A percentile compares a stretch with the other conserved stretches of the same genome.
phyloP scores from a whole-genome alignment of 2,113 vertebrate species.

The Gopherus evgoodei region DNA sequence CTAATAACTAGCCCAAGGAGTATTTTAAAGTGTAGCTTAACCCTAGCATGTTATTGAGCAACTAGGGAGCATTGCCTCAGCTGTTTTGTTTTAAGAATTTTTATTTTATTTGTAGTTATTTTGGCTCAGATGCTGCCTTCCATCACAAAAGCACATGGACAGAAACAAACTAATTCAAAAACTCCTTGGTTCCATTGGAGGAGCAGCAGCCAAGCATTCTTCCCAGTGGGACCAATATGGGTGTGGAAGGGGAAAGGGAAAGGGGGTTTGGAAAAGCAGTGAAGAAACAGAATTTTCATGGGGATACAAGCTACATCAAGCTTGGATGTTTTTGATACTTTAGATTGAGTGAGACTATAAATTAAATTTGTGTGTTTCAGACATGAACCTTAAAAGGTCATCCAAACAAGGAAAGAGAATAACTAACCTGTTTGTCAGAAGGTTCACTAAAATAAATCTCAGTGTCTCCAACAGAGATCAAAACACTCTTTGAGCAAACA shows the following conservation, averaged over 20 bases:
- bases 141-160: background rate
- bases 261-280: background rate
- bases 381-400: conserved; percentile 32
- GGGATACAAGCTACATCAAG: background rate
- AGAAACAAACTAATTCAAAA: background rate
- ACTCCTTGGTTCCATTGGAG: background rate
- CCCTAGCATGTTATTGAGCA: background rate
- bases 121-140: background rate
- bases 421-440: conserved; percentile 90
- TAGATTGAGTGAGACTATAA: background rate
- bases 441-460: conserved; percentile 94
- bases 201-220: background rate
- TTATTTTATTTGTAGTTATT: background rate
- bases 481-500: conserved; percentile 94
- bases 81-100: background rate
- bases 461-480: conserved; percentile 91
- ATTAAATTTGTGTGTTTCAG: conserved; percentile 9
- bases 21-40: background rate
- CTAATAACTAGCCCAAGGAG: background rate
- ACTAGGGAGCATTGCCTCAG: background rate
- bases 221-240: background rate
- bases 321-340: background rate
- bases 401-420: conserved; percentile 36
- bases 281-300: background rate
- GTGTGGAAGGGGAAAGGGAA: no score